Conservation (phyloP, 2,113 vertebrate species). For the Chloropsis cyanopogon region DNA sequence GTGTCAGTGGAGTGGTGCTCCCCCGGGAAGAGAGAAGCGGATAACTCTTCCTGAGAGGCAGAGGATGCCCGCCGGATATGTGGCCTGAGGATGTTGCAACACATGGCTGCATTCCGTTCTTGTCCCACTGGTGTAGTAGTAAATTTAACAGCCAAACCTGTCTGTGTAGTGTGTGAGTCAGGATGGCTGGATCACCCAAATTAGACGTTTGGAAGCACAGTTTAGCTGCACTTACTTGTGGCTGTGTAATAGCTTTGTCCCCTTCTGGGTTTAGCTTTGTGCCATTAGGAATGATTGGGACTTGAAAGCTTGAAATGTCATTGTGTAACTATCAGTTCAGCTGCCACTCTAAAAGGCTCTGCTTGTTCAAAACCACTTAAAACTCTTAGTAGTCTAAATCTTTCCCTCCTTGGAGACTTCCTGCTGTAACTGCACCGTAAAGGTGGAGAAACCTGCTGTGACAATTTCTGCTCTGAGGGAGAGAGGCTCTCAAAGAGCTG, state of each 20-base stretch:
- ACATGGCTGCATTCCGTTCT: neutral
- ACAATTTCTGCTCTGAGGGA: neutral
- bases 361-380: conserved; percentile 37
- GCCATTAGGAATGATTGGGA: conserved; percentile 4
- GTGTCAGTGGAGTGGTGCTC: neutral
- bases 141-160: neutral
- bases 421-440: neutral
- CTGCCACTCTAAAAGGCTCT: neutral
- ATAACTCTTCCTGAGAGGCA: neutral
- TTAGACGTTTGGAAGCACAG: neutral
- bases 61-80: neutral
- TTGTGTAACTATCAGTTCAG: neutral
- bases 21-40: neutral
- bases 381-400: conserved; percentile 12
- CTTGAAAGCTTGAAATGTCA: conserved; percentile 33
- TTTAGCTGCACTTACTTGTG: neutral
- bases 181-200: neutral
- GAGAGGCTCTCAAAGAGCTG: neutral
- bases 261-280: conserved; percentile 35
- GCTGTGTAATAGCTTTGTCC: conserved; percentile 9
- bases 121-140: neutral
- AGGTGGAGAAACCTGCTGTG: neutral
- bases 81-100: neutral
- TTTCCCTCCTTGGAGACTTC: conserved; percentile 6
- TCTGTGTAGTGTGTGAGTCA: neutral